phyloP scores from a whole-genome alignment of 2,113 vertebrate genomes.

The Perognathus longimembris region DNA sequence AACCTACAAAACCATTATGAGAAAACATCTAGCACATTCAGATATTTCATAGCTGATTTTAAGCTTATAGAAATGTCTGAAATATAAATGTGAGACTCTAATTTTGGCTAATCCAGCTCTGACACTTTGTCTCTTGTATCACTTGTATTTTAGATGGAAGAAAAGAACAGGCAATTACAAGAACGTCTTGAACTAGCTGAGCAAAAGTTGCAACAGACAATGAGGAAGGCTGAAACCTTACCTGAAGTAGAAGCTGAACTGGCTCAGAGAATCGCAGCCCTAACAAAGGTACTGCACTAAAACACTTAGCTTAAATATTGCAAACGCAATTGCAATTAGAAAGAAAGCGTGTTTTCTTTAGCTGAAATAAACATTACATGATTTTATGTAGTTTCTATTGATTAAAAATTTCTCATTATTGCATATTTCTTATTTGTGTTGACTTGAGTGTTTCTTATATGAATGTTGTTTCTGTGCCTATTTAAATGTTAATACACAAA shows the following conservation, averaged over 20 bases:
- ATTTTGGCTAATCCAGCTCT: not conserved
- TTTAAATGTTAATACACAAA: constrained; percentile 44
- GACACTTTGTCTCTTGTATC: not conserved
- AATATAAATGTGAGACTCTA: not conserved
- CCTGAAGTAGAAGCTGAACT: constrained; percentile 99
- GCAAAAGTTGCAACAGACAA: constrained; percentile 99
- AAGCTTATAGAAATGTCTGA: not conserved
- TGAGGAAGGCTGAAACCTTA: constrained; percentile 98
- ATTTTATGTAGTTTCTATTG: not conserved
- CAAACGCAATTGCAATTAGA: not conserved
- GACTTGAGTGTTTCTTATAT: constrained; percentile 4
- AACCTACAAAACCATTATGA: not conserved
- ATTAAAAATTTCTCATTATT: not conserved
- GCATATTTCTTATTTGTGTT: not conserved
- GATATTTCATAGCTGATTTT: not conserved
- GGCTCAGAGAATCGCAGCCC: constrained; percentile 98
- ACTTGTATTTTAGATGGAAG: constrained; percentile 93
- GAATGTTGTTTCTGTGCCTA: constrained; percentile 6
- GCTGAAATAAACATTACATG: not conserved
- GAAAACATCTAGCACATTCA: not conserved
- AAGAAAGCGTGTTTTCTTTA: not conserved
- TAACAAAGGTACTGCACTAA: constrained; percentile 93
- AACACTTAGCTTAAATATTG: not conserved
- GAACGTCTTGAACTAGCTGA: constrained; percentile 97
- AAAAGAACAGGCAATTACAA: constrained; percentile 98